Evolutionary conservation across 2,113 vertebrate species (phyloP), one percentile per base, ranked within the genome.

Genomic region (Halichoerus grypus): DNA sequence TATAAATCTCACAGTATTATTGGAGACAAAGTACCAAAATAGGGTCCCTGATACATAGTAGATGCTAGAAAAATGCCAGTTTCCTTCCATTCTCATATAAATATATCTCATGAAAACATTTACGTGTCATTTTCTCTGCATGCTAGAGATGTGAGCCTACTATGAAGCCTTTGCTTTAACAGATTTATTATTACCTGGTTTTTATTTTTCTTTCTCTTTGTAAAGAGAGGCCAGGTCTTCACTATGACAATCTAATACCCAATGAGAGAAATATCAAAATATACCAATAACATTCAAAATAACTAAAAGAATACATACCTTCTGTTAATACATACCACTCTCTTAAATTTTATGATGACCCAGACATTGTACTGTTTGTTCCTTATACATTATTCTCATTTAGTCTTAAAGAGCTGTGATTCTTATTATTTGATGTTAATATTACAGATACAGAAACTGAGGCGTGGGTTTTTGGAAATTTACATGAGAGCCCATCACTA

Each of bases 91-190:
- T 36, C 16, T 86, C 36, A 82, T 39, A 76, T 33, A 79, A 82
- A 85, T 9, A 6, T 42, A 65, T 71, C 12, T 95, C 42, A 80
- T 90, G 28, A 49, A 97, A 95, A 88, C 33, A 8, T 36, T 12
- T 31, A 26, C 67, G 61, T 86, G 1, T 83, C 33, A 87, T 31
- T 61, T 39, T 39, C 39, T 36, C 16, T 12, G 7, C 12, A 26
- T 42, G 21, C 12, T 9, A 39, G n/a, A 83, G 49, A 67, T 51
- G n/a, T 21, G 2, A 93, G 2, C 4, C 16, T 7, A 63, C 39
- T 59, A 59, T 31, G 33, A 57, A 9, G 46, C 65, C 39, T 71
- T 76, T 61, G 12, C 13, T 72, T 71, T 93, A 91, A 93, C 0
- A 76, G 13, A 51, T 55, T 63, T 33, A 46, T 96, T 93, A 61